These are phyloP conservation scores for Camelus bactrianus DNA, from an alignment of 2,113 vertebrate species.

Conservation along the genomic window DNA sequence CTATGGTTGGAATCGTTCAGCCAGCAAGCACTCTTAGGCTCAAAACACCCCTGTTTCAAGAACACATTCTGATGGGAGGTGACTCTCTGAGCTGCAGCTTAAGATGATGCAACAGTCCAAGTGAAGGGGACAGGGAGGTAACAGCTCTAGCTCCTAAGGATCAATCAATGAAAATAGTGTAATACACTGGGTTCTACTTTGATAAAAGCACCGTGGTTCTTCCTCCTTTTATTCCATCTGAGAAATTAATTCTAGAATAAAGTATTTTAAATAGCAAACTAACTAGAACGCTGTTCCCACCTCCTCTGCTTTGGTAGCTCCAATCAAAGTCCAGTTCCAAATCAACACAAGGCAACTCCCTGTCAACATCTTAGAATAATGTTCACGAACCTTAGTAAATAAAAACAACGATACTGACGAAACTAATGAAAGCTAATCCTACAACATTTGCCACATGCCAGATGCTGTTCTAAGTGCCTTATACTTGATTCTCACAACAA, in stretches of 20 bases:
- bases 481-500: not conserved
- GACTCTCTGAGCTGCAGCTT: not conserved
- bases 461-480: not conserved
- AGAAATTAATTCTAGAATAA: conserved; percentile 62
- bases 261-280: conserved; percentile 1
- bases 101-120: not conserved
- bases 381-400: not conserved
- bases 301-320: conserved; percentile 5
- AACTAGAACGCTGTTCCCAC: not conserved
- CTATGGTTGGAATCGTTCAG: not conserved
- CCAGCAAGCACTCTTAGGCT: not conserved
- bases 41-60: not conserved
- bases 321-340: not conserved
- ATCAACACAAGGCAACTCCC: not conserved
- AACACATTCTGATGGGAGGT: not conserved
- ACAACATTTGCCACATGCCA: not conserved
- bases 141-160: not conserved
- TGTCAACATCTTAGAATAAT: not conserved
- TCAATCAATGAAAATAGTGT: conserved; percentile 19
- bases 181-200: not conserved
- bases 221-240: conserved; percentile 38
- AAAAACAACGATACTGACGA: not conserved
- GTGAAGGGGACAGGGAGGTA: not conserved
- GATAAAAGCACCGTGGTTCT: not conserved
- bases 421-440: not conserved